Conservation (phyloP, 2,888 invertebrate genomes). For the Rhopalosiphum nymphaeae region DNA sequence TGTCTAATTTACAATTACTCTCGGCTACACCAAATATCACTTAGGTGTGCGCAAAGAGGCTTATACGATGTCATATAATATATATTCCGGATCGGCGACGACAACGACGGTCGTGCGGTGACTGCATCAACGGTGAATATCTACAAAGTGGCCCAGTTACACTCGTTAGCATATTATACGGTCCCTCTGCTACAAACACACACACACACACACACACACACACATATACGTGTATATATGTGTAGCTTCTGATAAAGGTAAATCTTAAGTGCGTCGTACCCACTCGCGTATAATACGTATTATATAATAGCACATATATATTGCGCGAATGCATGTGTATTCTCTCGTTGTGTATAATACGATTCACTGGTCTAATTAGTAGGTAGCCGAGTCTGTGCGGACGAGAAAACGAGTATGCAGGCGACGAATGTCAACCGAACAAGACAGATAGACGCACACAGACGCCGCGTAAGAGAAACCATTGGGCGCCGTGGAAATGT, state of each 20-base stretch:
- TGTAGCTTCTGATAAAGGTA: background rate
- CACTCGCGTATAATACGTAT: conserved; percentile 20
- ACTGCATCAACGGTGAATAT: background rate
- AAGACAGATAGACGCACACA: background rate
- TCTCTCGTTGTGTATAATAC: background rate
- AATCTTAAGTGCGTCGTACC: conserved; percentile 20
- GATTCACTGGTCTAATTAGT: conserved; percentile 14
- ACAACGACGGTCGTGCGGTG: background rate
- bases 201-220: background rate
- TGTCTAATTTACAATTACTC: conserved; percentile 50
- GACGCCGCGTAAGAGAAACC: background rate
- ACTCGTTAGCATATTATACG: conserved; percentile 50
- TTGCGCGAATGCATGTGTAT: too few species aligned
- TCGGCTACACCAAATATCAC: conserved; percentile 52
- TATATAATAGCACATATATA: background rate
- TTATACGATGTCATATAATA: background rate
- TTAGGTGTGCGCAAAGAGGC: conserved; percentile 17
- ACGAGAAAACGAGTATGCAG: background rate
- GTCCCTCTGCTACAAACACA: background rate
- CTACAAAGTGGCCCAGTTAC: conserved; percentile 36
- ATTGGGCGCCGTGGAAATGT: background rate
- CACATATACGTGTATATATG: background rate
- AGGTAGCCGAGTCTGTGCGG: conserved; percentile 7
- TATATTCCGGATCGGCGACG: background rate
- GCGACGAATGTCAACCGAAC: background rate